These are phyloP conservation scores for Heterodera schachtii DNA, from an alignment of 1,140 invertebrate species.

Conservation along the genomic window DNA sequence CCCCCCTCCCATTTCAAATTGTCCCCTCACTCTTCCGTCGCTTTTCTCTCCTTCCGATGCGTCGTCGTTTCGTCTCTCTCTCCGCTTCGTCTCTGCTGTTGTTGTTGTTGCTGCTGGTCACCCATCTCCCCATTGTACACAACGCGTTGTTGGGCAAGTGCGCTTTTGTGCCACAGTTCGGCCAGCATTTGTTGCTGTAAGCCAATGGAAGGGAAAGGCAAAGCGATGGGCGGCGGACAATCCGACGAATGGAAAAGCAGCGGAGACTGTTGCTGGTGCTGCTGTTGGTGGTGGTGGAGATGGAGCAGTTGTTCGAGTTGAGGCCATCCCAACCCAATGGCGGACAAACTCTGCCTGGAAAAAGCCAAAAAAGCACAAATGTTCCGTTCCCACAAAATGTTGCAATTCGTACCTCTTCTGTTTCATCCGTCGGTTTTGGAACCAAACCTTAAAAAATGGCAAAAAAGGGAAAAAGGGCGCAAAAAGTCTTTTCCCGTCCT, in stretches of 20 bases:
- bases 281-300: too few species aligned
- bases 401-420: neutral
- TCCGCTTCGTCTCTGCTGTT: too few species aligned
- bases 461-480: too few species aligned
- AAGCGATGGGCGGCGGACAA: neutral
- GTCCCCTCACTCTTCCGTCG: neutral
- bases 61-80: neutral
- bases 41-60: too few species aligned
- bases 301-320: constrained; percentile 49
- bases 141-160: neutral
- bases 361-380: constrained; percentile 1
- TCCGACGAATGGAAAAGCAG: neutral
- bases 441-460: constrained; percentile 48
- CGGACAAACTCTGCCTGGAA: constrained; percentile 29
- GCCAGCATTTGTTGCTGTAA: neutral
- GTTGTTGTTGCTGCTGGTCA: neutral
- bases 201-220: constrained; percentile 8
- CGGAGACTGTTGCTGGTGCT: neutral
- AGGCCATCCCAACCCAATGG: constrained; percentile 43
- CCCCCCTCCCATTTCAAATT: too few species aligned
- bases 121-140: neutral
- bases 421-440: constrained; percentile 46
- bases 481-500: too few species aligned
- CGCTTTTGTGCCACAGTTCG: constrained; percentile 12
- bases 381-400: neutral